Evolutionary conservation across 2,797 vertebrate genomes (phyloP), one percentile per base, ranked within the genome.

Genomic region (Phataginus tricuspis): DNA sequence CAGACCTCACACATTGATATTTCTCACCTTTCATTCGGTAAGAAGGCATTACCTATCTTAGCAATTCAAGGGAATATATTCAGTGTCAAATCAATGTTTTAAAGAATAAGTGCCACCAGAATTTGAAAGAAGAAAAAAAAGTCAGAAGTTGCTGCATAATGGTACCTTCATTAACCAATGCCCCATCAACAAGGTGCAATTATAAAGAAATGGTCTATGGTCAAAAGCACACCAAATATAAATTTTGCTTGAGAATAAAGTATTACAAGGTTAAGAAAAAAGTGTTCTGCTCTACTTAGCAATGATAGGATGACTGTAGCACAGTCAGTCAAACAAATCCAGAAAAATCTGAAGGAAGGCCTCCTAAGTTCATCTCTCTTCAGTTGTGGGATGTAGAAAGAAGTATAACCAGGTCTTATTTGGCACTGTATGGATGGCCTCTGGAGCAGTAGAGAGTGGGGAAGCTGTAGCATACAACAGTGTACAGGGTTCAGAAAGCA

Each of bases 51-150:
- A 63, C 18, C n/a, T 90, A 88, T 31, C 74, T 61, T 72, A 85
- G 78, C 64, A 88, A 91, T 53, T 86, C 11, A 25, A 27, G 37
- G n/a, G 27, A 88, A 88, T 34, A 86, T 16, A 86, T 69, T 53
- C 49, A 27, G 19, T 86, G 63, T 37, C 71, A 90, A 86, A 64
- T 45, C 4, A 95, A 94, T 82, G 63, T 86, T 92, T 88, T 94
- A 85, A 89, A 72, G 18, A 83, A 10, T 69, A 82, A 59, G 11
- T 84, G 42, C 42, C 57, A 63, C 42, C 34, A 84, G 64, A 74
- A 79, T 78, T 88, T 86, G 57, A 18, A 77, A 68, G 72, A 63
- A 31, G 57, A 18, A 77, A 68, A 83, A 63, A 31, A 88, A 77
- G 53, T 66, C 75, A 78, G 39, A 72, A 79, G 29, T 49, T 25